Evolutionary conservation across 1,140 invertebrate species (phyloP).

Genomic region (Aphelinus atriplicis): DNA sequence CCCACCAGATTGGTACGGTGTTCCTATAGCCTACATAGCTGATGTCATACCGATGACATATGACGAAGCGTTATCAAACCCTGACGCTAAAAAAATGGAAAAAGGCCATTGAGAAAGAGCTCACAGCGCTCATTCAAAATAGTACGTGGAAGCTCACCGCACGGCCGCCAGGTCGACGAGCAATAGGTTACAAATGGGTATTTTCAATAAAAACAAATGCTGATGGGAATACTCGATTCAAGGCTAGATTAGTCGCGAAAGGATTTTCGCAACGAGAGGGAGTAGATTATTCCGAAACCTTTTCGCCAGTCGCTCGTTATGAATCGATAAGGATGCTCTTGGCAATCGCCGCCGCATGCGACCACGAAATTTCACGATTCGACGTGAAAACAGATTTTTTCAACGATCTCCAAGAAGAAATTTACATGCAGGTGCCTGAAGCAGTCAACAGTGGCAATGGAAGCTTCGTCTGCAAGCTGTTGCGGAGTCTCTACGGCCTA

Average conservation of each 20-base stretch:
- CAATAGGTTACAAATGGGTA: slow-evolving; percentile 52
- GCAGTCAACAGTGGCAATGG: slow-evolving; percentile 24
- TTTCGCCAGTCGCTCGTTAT: slow-evolving; percentile 44
- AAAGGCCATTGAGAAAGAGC: slow-evolving; percentile 48
- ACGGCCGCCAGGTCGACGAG: slow-evolving; percentile 40
- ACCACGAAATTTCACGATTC: slow-evolving; percentile 41
- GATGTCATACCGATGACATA: slow-evolving; percentile 37
- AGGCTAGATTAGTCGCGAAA: slow-evolving; percentile 42
- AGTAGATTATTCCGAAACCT: slow-evolving; percentile 51
- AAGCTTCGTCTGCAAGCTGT: neutral
- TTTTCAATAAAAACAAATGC: slow-evolving; percentile 48
- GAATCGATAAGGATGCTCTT: slow-evolving; percentile 50
- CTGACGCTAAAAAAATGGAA: slow-evolving; percentile 45
- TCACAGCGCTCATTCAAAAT: slow-evolving; percentile 45
- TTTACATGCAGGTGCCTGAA: slow-evolving; percentile 52
- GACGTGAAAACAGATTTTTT: slow-evolving; percentile 49
- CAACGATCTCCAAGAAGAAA: slow-evolving; percentile 45
- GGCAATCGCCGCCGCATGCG: slow-evolving; percentile 21
- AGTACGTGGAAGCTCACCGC: slow-evolving; percentile 48
- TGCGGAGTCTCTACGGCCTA: slow-evolving; percentile 33
- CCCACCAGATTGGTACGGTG: neutral
- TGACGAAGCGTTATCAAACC: slow-evolving; percentile 42
- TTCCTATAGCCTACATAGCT: slow-evolving; percentile 7
- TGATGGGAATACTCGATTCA: slow-evolving; percentile 26
- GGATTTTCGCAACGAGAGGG: slow-evolving; percentile 46